A percentile compares a stretch with the other conserved stretches of the same genome.
Evolutionary conservation across 1,140 invertebrate species (phyloP).

Genomic region (Philotrypesis tridentata): DNA sequence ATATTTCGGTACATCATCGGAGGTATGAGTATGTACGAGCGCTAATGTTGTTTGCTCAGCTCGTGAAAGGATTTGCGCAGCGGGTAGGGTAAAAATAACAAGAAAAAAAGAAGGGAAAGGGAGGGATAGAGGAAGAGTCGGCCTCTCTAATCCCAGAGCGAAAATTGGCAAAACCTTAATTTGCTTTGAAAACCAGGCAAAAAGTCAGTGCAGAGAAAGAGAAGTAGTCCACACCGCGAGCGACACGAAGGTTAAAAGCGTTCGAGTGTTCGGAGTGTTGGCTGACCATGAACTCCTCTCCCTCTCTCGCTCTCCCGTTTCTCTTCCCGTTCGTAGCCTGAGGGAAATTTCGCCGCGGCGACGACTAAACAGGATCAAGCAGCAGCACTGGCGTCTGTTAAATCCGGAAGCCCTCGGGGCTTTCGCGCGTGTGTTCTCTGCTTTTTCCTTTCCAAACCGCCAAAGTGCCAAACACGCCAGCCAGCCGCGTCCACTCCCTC

Average conservation of each 20-base stretch:
- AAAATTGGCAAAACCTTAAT: not conserved
- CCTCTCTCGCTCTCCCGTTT: not conserved
- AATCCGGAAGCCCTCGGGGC: not conserved
- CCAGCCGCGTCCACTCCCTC: not conserved
- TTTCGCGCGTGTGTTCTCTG: not conserved
- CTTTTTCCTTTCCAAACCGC: not conserved
- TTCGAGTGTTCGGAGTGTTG: slow-evolving; percentile 16
- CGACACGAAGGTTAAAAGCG: slow-evolving; percentile 21
- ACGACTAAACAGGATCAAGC: slow-evolving; percentile 9
- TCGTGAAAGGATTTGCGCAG: not conserved
- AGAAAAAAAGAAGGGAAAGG: too few species aligned
- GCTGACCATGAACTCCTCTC: slow-evolving; percentile 22
- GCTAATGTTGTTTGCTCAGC: not conserved
- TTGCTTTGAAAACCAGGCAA: not conserved
- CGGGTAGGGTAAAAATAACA: not conserved
- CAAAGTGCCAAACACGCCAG: not conserved
- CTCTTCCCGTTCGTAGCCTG: not conserved
- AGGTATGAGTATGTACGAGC: not conserved
- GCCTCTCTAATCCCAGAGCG: not conserved
- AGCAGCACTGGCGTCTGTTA: not conserved
- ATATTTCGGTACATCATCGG: not conserved
- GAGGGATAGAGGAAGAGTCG: not conserved
- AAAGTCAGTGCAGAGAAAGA: not conserved
- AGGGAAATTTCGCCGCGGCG: slow-evolving; percentile 24
- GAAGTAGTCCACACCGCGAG: not conserved